Base-by-base conservation (phyloP, 2,888 invertebrate genomes). In the Erannis defoliaria region DNA sequence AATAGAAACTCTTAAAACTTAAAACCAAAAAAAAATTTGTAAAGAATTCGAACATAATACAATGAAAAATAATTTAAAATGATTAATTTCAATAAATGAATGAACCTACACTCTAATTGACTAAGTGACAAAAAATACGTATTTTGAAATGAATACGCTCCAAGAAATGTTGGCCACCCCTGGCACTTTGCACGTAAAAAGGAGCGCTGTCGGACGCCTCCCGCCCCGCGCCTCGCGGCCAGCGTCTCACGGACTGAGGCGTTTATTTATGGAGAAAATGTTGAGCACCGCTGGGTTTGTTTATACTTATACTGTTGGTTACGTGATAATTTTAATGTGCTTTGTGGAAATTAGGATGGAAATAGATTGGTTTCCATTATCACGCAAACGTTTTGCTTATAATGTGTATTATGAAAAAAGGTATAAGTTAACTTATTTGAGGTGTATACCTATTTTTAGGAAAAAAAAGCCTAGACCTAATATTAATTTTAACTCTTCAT, bases 181-280 rank as follows among this genome's bases (percentile, higher is more conserved):
- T 81, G 83, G 21, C 65, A 57, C 77, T 80, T 81, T 81, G 82
- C 76, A 88, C 90, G 90, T 90, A 92, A 92, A 93, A 93, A 92
- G 91, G 90, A 91, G 88, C 82, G 88, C 87, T 84, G 90, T 90
- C 80, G 90, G 90, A 89, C 91, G 83, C 84, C 85, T 78, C 81
- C 82, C 71, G 56, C 76, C 71, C 68, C 62, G 49, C 73, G 29
- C 62, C 58, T 51, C 80, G 77, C 88, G 90, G 90, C 82, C 89
- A 87, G 79, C 84, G 77, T 74, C 75, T 73, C 76, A 81, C 84
- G 88, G 77, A 89, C 75, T 88, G 64, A 64, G 78, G 63, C 37
- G 19, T 9, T 12, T 3, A 49, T 58, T 42, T 66, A 62, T 62
- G 64, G 55, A 67, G 62, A 63, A 49, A 58, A 55, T 62, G 55